Percentiles rank a stretch among this genome's conserved stretches.
phyloP scores from a whole-genome alignment of 2,888 invertebrate genomes.

The Drosophila kambysellisi region DNA sequence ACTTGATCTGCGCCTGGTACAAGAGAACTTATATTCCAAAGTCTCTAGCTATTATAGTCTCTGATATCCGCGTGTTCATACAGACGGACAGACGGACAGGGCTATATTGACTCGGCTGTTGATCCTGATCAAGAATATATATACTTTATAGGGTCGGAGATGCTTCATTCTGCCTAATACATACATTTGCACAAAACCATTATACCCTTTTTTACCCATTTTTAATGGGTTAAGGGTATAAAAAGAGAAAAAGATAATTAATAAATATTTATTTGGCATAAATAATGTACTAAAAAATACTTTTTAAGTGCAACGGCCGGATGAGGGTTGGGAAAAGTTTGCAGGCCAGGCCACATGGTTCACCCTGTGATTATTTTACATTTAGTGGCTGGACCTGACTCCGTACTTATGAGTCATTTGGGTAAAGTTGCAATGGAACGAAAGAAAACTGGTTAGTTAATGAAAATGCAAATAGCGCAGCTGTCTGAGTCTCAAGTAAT shows the following conservation, averaged over 20 bases:
- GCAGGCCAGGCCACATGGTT: conserved; percentile 29
- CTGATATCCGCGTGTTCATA: too few relatives aligned
- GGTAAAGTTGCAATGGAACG: conserved; percentile 56
- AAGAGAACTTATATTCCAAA: too few relatives aligned
- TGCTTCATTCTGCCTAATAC: too few relatives aligned
- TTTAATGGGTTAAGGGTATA: too few relatives aligned
- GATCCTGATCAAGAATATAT: too few relatives aligned
- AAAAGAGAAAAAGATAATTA: not conserved
- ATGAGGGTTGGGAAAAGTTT: not conserved
- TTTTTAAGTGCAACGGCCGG: not conserved
- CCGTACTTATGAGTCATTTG: conserved; percentile 76
- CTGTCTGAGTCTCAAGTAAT: conserved; percentile 57
- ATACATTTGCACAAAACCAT: too few relatives aligned
- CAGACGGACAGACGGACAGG: too few relatives aligned
- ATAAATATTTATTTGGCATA: not conserved
- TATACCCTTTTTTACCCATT: too few relatives aligned
- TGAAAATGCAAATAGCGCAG: conserved; percentile 42
- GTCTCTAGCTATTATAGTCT: too few relatives aligned
- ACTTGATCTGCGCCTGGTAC: too few relatives aligned
- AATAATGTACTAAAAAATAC: not conserved
- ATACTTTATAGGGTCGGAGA: too few relatives aligned
- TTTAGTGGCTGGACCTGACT: conserved; percentile 43
- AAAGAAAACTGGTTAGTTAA: conserved; percentile 46
- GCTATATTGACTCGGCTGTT: too few relatives aligned
- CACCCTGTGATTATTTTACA: conserved; percentile 56